Base-by-base conservation (phyloP, 2,113 vertebrate species). In the Rhagologus leucostigma region DNA sequence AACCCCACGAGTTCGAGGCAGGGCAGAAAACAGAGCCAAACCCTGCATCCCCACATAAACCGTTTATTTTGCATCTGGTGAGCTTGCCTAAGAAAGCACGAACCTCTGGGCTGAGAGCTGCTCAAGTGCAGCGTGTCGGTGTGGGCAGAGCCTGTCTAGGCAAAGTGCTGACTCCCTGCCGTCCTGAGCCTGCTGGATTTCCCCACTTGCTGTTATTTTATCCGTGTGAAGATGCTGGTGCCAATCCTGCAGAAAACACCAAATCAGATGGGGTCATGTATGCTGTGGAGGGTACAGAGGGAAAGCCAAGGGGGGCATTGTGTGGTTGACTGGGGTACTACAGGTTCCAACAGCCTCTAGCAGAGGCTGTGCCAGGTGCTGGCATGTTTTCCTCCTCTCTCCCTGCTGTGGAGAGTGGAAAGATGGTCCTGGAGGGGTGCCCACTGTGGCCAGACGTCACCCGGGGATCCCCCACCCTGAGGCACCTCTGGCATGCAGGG, bases 131-230 rank as follows among this genome's bases (percentile, higher is more conserved):
- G 23, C 13, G 10, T 0, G 1, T 12, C 11, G 13, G 16, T 1
- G 1, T 0, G 0, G 39, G 56, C 73, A 46, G 81, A 64, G 39
- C 14, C 39, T 35, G 27, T 9, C 64, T 7, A 30, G n/a, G 52
- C 33, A 27, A 33, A 56, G 5, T 1, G 2, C 16, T 0, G 0
- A 18, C 9, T 74, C 55, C 32, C 9, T 6, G 59, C 1, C 0
- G 1, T 35, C 24, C 33, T 32, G n/a, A 41, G 15, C 15, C 10
- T 76, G 27, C 22, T 30, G 53, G 47, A 18, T 80, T 79, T 68
- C 16, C 52, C 7, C 3, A 0, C 6, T 68, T 29, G n/a, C 24
- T 30, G 20, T 87, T 70, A 94, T 33, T 95, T 96, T 84, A 83
- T 67, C 29, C 92, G 55, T 10, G 82, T 90, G 90, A 97, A 97